phyloP scores from a whole-genome alignment of 1,140 invertebrate species.

The Cyclargus thomasi region DNA sequence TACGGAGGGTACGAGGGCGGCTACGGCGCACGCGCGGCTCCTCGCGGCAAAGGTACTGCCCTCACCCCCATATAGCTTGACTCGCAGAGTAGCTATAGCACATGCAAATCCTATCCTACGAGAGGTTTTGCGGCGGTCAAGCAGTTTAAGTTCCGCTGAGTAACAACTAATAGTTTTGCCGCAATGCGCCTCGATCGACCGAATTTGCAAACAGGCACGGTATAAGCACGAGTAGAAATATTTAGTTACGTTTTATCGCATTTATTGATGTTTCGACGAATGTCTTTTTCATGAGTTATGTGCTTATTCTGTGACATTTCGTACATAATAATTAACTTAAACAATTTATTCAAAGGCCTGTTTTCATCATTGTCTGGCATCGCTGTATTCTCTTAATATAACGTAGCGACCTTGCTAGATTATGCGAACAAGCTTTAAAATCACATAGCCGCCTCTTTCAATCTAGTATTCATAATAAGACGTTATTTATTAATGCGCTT shows the following conservation, averaged over 20 bases:
- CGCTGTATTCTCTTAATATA: not conserved
- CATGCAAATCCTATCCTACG: conserved; percentile 1
- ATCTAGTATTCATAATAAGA: not conserved
- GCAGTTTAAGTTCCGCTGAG: too few species aligned
- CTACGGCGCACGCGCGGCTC: conserved; percentile 85
- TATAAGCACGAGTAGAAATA: conserved; percentile 1
- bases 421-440: conserved; percentile 12
- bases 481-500: not conserved
- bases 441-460: not conserved
- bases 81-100: conserved; percentile 16
- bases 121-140: conserved; percentile 2
- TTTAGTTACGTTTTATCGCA: not conserved
- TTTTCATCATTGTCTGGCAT: conserved; percentile 3
- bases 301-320: conserved; percentile 11
- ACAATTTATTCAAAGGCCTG: not conserved
- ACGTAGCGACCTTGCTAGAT: conserved; percentile 4
- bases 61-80: conserved; percentile 28
- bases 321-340: not conserved
- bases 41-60: conserved; percentile 85
- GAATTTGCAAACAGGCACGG: conserved; percentile 10
- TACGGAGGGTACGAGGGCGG: conserved; percentile 87
- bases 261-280: not conserved
- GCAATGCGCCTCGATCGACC: conserved; percentile 1
- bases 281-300: not conserved
- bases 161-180: not conserved